Evolutionary conservation across 2,888 invertebrate species (phyloP), one percentile per base, ranked within the genome.

Genomic region (Tribolium freemani): DNA sequence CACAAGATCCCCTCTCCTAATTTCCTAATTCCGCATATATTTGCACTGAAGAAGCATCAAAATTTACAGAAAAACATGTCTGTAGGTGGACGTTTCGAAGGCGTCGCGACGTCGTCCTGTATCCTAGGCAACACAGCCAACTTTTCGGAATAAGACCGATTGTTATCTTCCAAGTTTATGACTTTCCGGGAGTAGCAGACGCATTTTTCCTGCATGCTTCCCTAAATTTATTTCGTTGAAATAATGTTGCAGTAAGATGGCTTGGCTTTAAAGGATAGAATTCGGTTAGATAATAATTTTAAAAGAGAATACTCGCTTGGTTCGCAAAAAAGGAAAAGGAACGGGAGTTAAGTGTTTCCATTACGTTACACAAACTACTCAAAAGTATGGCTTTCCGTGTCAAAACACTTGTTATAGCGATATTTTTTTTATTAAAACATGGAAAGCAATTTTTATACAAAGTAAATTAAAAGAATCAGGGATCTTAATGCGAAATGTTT

Each of bases 91-190:
- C 10, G 11, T 58, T 61, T 60, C 20, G 46, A 16, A 16, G 63
- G 63, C 63, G 63, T 51, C 63, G 51, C 63, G 63, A 63, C 63
- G 63, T 50, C 61, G 63, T 63, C 44, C 10, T 53, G 63, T 63
- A 51, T 63, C 63, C 63, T 50, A 63, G 63, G 63, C 63, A 63
- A 63, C 63, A 63, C 46, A 11, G 10, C 38, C 30, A 63, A 63
- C 51, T 63, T 63, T 61, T 63, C 9, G 26, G 63, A 63, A 63
- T 63, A 63, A 63, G 63, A 63, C 51, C 63, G 63, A 63, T 63
- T 63, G 63, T 63, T 63, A 63, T 63, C 63, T 26, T 44, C 38
- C 6, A 51, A 63, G 63, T 63, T 63, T 63, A 63, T 63, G 51
- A 51, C 63, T 63, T 63, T 53, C 63, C 63, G 63, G 51, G 63